Conservation (phyloP, 2,888 invertebrate species). For the Andrena marginata region DNA sequence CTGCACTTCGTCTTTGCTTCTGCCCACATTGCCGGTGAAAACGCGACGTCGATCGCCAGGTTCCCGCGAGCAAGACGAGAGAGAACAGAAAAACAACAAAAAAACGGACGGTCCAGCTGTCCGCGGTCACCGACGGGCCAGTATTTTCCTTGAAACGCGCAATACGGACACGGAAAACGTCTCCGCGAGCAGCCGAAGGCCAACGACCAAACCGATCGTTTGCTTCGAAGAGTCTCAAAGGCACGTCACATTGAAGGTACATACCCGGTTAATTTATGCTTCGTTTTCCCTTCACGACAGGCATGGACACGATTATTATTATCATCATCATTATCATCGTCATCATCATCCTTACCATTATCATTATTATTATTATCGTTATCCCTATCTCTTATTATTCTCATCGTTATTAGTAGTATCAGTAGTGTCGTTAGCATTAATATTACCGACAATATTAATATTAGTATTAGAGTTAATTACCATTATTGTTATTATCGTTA, state of each 20-base stretch:
- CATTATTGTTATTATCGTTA: conserved; percentile 35
- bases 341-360: conserved; percentile 5
- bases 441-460: conserved; percentile 25
- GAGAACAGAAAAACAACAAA: too few species aligned
- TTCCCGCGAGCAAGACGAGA: conserved; percentile 1
- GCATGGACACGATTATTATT: conserved; percentile 54
- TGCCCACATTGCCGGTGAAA: neutral
- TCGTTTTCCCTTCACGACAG: conserved; percentile 57
- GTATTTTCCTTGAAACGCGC: conserved; percentile 59
- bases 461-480: conserved; percentile 40
- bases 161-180: conserved; percentile 47
- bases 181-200: conserved; percentile 43
- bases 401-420: conserved; percentile 34
- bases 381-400: conserved; percentile 21
- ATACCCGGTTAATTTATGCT: conserved; percentile 54
- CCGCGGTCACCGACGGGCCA: conserved; percentile 18
- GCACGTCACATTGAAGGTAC: conserved; percentile 69
- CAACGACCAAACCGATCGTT: conserved; percentile 49
- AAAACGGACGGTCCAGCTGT: neutral
- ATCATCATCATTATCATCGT: conserved; percentile 12
- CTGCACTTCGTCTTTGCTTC: too few species aligned
- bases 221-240: conserved; percentile 68
- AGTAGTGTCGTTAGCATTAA: conserved; percentile 20
- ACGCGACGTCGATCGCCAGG: conserved; percentile 39
- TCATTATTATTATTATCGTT: conserved; percentile 28